phyloP scores from a whole-genome alignment of 2,113 vertebrate species.

The Oncorhynchus mykiss region DNA sequence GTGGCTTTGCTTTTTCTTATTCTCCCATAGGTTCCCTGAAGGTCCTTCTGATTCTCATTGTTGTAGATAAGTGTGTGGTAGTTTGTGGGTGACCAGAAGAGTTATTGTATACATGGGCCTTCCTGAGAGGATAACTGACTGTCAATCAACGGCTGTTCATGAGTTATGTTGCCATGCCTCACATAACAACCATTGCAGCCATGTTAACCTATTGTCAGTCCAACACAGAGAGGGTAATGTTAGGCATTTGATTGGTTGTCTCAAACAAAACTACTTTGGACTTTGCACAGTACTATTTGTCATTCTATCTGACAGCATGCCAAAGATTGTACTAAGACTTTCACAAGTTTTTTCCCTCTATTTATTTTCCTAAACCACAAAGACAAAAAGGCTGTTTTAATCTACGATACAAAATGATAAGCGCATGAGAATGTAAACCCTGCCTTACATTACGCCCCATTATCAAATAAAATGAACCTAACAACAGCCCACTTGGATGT shows the following conservation, averaged over 20 bases:
- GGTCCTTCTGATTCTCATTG: background rate
- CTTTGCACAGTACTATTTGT: background rate
- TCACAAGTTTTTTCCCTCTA: background rate
- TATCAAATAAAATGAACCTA: constrained; percentile 17
- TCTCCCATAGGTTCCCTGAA: constrained; percentile 3
- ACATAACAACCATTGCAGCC: background rate
- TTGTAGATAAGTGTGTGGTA: background rate
- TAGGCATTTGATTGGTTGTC: background rate
- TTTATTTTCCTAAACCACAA: background rate
- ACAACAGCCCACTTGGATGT: constrained; percentile 42
- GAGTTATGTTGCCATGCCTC: constrained; percentile 1
- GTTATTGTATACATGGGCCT: constrained; percentile 3
- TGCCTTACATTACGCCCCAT: background rate
- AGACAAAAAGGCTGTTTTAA: background rate
- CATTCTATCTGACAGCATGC: background rate
- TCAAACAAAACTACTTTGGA: constrained; percentile 1
- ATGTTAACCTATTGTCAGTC: background rate
- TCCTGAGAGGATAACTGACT: constrained; percentile 29
- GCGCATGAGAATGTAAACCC: background rate
- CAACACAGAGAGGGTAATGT: background rate
- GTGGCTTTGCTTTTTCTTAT: background rate
- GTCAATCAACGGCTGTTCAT: constrained; percentile 34
- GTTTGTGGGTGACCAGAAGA: background rate
- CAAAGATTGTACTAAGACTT: background rate
- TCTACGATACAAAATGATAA: background rate